These are phyloP conservation scores for Cyphomyrmex costatus DNA, from an alignment of 1,140 invertebrate genomes.

Conservation along the genomic window DNA sequence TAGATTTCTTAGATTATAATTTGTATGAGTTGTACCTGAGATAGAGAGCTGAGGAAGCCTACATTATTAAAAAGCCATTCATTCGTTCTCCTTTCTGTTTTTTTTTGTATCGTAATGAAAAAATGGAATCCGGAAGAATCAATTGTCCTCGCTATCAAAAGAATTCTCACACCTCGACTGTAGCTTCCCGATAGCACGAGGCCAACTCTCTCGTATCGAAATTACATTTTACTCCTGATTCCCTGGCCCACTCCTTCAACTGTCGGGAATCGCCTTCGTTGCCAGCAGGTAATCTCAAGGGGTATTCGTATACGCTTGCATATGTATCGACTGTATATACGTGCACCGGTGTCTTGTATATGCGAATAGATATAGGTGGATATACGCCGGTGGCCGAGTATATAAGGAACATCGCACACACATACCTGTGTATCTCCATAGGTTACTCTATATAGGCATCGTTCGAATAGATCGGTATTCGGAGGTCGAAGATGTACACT, in stretches of 20 bases:
- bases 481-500: conserved; percentile 15
- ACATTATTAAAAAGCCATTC: no score
- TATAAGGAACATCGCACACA: conserved; percentile 38
- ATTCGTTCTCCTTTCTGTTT: not conserved
- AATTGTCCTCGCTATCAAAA: conserved; percentile 18
- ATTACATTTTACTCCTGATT: conserved; percentile 75
- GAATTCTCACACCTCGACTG: conserved; percentile 22
- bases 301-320: conserved; percentile 41
- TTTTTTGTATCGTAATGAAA: not conserved
- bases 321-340: conserved; percentile 41
- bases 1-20: no score
- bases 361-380: conserved; percentile 26
- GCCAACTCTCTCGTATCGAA: conserved; percentile 66
- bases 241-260: conserved; percentile 64
- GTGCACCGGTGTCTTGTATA: conserved; percentile 19
- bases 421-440: conserved; percentile 42
- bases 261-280: conserved; percentile 62
- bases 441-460: conserved; percentile 45
- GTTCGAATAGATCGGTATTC: conserved; percentile 47
- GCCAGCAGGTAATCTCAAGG: conserved; percentile 75
- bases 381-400: not conserved
- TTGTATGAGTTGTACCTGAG: no score
- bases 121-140: not conserved
- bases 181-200: conserved; percentile 58
- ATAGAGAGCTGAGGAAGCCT: no score